Conservation (phyloP, 2,113 vertebrate species). For the Tapirus terrestris region DNA sequence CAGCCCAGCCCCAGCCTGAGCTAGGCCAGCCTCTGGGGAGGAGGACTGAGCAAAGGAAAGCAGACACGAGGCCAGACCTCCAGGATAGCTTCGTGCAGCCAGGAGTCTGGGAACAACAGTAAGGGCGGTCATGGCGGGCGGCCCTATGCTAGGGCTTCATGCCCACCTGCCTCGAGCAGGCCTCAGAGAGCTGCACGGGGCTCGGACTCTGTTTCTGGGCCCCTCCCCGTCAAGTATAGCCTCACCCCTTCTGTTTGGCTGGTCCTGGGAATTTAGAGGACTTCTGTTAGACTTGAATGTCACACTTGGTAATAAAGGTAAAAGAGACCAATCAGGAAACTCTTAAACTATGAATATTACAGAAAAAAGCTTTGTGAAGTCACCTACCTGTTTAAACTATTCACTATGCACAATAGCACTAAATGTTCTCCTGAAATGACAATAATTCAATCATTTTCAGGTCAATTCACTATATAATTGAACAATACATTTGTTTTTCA, state of each 20-base stretch:
- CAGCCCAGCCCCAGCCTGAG: neutral
- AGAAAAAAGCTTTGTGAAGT: neutral
- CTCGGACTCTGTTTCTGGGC: neutral
- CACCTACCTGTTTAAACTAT: neutral
- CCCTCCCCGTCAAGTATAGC: no score
- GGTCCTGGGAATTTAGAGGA: neutral
- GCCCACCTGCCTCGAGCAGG: neutral
- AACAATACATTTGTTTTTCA: neutral
- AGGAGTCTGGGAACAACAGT: neutral
- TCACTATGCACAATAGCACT: neutral
- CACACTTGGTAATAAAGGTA: neutral
- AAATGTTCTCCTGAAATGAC: neutral
- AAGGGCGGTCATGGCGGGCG: accelerated
- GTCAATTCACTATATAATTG: neutral
- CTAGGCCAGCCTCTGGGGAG: neutral
- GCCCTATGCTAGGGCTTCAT: no score
- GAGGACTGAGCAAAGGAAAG: neutral
- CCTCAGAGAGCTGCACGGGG: neutral
- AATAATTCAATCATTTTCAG: neutral
- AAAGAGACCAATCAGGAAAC: neutral
- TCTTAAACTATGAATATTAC: neutral
- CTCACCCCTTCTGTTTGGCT: neutral
- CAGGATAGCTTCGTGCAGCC: neutral
- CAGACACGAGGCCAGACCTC: neutral
- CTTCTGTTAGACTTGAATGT: neutral